Evolutionary conservation across 2,113 vertebrate genomes (phyloP).

Genomic region (Rhinopithecus roxellana): DNA sequence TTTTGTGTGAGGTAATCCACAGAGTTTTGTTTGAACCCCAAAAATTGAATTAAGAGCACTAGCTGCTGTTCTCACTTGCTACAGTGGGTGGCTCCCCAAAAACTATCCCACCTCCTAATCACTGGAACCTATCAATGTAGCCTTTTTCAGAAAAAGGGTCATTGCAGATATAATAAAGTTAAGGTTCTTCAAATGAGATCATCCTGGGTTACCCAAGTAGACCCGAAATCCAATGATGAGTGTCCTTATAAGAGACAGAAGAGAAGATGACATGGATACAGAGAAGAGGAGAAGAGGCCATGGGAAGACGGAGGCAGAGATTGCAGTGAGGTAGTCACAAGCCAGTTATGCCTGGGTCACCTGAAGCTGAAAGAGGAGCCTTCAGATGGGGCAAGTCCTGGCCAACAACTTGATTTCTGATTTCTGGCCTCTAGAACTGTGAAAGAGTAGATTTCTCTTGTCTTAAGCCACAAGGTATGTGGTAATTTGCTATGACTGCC

Average conservation of each 20-base stretch:
- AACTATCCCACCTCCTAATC: background rate
- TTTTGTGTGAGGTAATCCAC: background rate
- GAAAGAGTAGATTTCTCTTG: background rate
- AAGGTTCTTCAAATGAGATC: background rate
- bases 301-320: background rate
- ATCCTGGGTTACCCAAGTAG: background rate
- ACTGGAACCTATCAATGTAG: background rate
- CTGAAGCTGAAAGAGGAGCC: background rate
- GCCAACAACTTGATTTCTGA: background rate
- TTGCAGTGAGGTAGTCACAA: background rate
- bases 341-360: background rate
- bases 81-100: background rate
- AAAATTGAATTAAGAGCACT: background rate
- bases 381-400: background rate
- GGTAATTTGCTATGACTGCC: background rate
- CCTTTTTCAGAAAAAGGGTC: background rate
- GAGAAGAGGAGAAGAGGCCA: background rate
- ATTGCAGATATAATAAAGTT: background rate
- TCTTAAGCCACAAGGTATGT: background rate
- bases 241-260: background rate
- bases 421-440: background rate
- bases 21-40: background rate
- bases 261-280: background rate
- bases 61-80: background rate
- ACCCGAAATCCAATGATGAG: background rate